Conservation (phyloP, 2,113 vertebrate genomes). For the Suncus etruscus region DNA sequence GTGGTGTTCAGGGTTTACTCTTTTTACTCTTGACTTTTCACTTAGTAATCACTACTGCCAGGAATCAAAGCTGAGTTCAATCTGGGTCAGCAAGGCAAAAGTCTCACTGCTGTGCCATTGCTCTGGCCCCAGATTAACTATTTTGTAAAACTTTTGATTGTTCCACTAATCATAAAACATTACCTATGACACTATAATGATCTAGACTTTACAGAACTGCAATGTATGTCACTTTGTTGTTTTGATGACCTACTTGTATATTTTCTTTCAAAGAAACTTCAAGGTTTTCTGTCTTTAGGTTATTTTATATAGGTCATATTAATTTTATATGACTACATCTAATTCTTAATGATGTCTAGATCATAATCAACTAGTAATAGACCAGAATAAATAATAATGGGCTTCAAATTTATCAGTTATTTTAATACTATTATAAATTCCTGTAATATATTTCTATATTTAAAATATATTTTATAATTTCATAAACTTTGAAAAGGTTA, state of each 20-base stretch:
- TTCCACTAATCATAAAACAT: not conserved
- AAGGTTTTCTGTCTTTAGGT: not conserved
- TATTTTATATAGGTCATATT: not conserved
- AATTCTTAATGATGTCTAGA: constrained; percentile 7
- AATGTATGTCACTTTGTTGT: not conserved
- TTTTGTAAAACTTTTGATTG: not conserved
- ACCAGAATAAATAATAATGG: not conserved
- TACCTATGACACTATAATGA: not conserved
- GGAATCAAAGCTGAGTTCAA: too few relatives aligned
- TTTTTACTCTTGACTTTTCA: too few relatives aligned
- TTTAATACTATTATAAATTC: constrained; percentile 29
- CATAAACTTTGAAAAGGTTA: constrained; percentile 57
- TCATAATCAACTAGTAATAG: not conserved
- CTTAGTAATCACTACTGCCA: too few relatives aligned
- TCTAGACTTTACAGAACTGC: not conserved
- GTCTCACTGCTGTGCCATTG: too few relatives aligned
- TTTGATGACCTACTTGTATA: not conserved
- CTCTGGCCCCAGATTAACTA: too few relatives aligned
- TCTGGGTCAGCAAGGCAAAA: not conserved
- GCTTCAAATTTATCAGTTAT: not conserved
- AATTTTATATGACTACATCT: not conserved
- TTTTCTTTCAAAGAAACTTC: not conserved
- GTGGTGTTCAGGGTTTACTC: too few relatives aligned
- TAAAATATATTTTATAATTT: constrained; percentile 11
- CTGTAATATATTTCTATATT: not conserved